Percentiles rank a stretch among this genome's conserved stretches.
Evolutionary conservation across 2,888 invertebrate species (phyloP).

Genomic region (Noctua pronuba): DNA sequence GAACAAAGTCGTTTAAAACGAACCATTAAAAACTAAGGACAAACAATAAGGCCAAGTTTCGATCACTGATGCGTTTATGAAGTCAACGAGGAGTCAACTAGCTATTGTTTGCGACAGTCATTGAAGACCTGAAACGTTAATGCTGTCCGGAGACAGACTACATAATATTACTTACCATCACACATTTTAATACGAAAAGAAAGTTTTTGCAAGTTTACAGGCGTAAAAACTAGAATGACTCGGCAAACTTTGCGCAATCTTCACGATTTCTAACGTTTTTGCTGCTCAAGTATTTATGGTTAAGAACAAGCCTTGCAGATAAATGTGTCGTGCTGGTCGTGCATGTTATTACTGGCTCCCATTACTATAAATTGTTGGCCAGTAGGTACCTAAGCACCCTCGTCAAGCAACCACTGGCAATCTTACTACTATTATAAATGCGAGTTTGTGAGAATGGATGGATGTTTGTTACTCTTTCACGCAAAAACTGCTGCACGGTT

Average conservation of each 20-base stretch:
- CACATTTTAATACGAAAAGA: conserved; percentile 39
- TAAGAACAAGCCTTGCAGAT: conserved; percentile 8
- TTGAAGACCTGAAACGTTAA: conserved; percentile 18
- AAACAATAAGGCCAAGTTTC: conserved; percentile 48
- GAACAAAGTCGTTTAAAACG: conserved; percentile 5
- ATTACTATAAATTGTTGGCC: conserved; percentile 36
- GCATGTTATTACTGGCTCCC: conserved; percentile 37
- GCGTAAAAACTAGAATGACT: conserved; percentile 31
- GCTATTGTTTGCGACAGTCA: conserved; percentile 36
- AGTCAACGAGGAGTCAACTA: conserved; percentile 54
- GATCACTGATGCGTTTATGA: conserved; percentile 38
- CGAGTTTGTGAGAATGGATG: neutral
- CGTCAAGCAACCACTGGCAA: conserved; percentile 22
- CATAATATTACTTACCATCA: neutral
- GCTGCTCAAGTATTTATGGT: conserved; percentile 18
- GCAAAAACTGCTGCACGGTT: neutral
- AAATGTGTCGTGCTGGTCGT: conserved; percentile 30
- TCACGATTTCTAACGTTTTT: conserved; percentile 52
- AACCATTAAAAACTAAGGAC: conserved; percentile 35
- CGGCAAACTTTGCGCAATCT: conserved; percentile 33
- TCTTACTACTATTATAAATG: neutral
- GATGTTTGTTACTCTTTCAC: neutral
- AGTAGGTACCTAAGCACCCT: conserved; percentile 16
- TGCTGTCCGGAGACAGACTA: neutral
- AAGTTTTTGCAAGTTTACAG: conserved; percentile 37